These are phyloP conservation scores for Lampris incognitus DNA, from an alignment of 2,113 vertebrate genomes.

Conservation along the genomic window DNA sequence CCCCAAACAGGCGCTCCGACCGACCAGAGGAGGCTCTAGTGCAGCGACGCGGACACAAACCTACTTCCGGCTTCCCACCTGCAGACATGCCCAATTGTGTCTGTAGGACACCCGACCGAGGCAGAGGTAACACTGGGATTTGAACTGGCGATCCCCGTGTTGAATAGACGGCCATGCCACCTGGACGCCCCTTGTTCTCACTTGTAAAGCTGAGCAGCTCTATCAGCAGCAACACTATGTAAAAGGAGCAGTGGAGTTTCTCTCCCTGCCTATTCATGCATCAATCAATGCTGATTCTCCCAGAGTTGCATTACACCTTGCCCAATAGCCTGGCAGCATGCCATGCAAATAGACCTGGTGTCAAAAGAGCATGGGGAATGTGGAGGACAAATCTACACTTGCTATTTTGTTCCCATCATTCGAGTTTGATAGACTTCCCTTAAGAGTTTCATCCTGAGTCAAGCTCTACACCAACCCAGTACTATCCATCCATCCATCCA, in stretches of 20 bases:
- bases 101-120: too few relatives aligned
- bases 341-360: conserved; percentile 53
- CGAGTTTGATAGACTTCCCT: not conserved
- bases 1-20: too few relatives aligned
- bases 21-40: too few relatives aligned
- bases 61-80: too few relatives aligned
- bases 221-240: not conserved
- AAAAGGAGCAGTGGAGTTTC: conserved; percentile 53
- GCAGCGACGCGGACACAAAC: too few relatives aligned
- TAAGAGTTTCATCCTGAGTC: not conserved
- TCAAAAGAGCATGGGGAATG: conserved; percentile 45
- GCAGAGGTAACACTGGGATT: too few relatives aligned
- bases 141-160: not conserved
- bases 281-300: conserved; percentile 67
- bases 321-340: conserved; percentile 57
- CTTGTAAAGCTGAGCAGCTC: conserved; percentile 50
- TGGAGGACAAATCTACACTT: conserved; percentile 34
- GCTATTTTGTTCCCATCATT: conserved; percentile 4
- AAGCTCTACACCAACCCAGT: not conserved
- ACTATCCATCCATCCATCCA: too few relatives aligned
- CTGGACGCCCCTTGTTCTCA: conserved; percentile 64
- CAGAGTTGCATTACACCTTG: conserved; percentile 66
- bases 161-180: conserved; percentile 21
- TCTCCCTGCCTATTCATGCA: conserved; percentile 52
- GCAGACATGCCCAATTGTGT: too few relatives aligned